Percentiles rank a stretch among this genome's conserved stretches.
Evolutionary conservation across 2,113 vertebrate genomes (phyloP).

Genomic region (Gnathochromis pfefferi): DNA sequence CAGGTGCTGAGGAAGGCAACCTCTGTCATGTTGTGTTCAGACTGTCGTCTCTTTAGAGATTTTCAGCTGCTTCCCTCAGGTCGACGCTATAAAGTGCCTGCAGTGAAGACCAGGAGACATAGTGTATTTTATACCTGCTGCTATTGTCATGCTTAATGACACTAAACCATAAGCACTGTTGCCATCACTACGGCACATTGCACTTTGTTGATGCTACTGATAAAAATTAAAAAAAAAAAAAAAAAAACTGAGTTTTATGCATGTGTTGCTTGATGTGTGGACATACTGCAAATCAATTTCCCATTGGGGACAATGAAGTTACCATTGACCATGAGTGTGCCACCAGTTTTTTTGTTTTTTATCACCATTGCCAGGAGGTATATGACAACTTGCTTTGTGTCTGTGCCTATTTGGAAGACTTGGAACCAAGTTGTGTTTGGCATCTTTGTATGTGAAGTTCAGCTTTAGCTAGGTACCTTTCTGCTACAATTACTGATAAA

Average conservation of each 20-base stretch:
- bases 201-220: neutral
- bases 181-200: neutral
- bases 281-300: neutral
- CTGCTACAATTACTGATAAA: neutral
- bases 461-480: neutral
- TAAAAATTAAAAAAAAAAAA: neutral
- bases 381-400: neutral
- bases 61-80: neutral
- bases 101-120: neutral
- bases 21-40: neutral
- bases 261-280: neutral
- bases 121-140: neutral
- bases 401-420: neutral
- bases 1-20: neutral
- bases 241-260: neutral
- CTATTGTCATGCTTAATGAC: neutral
- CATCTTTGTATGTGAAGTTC: neutral
- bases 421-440: neutral
- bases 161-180: neutral
- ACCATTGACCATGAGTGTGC: neutral
- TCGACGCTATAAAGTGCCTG: fast-evolving
- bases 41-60: neutral
- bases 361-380: neutral
- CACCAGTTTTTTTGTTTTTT: neutral
- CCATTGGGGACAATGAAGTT: neutral